These are phyloP conservation scores for Melanostoma mellinum DNA, from an alignment of 2,888 invertebrate genomes.

Conservation along the genomic window DNA sequence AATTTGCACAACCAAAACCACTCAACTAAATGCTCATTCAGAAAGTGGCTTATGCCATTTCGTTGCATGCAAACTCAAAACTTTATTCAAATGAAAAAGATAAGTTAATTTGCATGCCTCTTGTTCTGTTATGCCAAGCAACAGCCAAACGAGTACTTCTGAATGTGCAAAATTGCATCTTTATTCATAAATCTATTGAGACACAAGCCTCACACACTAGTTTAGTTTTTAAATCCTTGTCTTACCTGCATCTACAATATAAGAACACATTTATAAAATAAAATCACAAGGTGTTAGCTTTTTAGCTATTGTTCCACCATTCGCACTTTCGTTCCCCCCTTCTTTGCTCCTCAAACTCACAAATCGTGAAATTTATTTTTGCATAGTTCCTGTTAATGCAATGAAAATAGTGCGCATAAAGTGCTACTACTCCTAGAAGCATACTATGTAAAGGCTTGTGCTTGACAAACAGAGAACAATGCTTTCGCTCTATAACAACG, in stretches of 20 bases:
- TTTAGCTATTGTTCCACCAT: slow-evolving; percentile 45
- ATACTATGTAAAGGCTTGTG: slow-evolving; percentile 32
- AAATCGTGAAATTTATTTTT: slow-evolving; percentile 32
- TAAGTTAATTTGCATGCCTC: slow-evolving; percentile 45
- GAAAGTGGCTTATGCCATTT: slow-evolving; percentile 44
- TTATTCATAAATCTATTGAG: slow-evolving; percentile 53
- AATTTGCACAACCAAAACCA: slow-evolving; percentile 50
- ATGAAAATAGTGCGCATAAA: slow-evolving; percentile 50
- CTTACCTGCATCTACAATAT: not conserved
- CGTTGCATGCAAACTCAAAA: slow-evolving; percentile 34
- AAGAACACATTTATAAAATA: slow-evolving; percentile 19
- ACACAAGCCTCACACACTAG: slow-evolving; percentile 14
- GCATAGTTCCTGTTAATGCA: slow-evolving; percentile 52
- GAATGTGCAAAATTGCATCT: slow-evolving; percentile 60
- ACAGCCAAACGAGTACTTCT: slow-evolving; percentile 50
- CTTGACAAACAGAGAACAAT: slow-evolving; percentile 66
- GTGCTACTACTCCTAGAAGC: slow-evolving; percentile 33
- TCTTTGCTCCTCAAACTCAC: not conserved
- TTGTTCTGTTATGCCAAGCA: not conserved
- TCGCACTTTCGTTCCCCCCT: slow-evolving; percentile 47
- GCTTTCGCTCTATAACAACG: slow-evolving; percentile 12
- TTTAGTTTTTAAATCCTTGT: slow-evolving; percentile 2
- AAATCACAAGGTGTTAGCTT: slow-evolving; percentile 46
- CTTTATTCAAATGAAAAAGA: slow-evolving; percentile 47
- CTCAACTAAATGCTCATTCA: slow-evolving; percentile 37